Evolutionary conservation across 2,888 invertebrate species (phyloP), one percentile per base, ranked within the genome.

Genomic region (Lathronympha strigana): DNA sequence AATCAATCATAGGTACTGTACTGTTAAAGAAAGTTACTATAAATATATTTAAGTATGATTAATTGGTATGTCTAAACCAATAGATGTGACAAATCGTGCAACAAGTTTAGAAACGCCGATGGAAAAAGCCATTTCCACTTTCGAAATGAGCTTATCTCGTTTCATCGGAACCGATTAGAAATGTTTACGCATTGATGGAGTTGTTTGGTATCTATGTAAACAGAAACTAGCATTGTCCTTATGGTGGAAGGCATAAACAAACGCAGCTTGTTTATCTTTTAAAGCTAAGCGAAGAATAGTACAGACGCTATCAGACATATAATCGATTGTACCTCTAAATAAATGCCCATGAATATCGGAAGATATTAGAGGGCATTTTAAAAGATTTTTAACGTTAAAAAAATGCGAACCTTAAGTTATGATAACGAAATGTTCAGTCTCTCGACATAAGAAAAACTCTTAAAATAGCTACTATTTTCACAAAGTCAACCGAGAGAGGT

Each of bases 181-280:
- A 8, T 21, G 36, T 36, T 53, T 53, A 19, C 40, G 47, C 28
- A 11, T 49, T 6, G 40, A 43, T n/a, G 28, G n/a, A 21, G 11
- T 51, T 33, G 50, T 50, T 57, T 40, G 31, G 43, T n/a, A 21
- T 17, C 21, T 40, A 31, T 49, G 25, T 55, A 50, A 63, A 58
- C 55, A 43, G 23, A 50, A 33, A 50, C 63, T 23, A 25, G 17
- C 33, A 55, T 31, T 40, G 57, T 51, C 58, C 51, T 25, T 23
- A 55, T 17, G 21, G 31, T 43, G 33, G 43, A 64, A 51, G 43
- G 50, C 33, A 51, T 58, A 58, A 51, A 64, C 50, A 31, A 21
- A 61, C 43, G 23, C 19, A 23, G 40, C 36, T 19, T 58, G 58
- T 64, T 64, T 64, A 36, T 43, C 19, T 23, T 17, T 11, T 33